A percentile compares a stretch with the other conserved stretches of the same genome.
These are phyloP conservation scores for Andricus quercusramuli DNA, from an alignment of 2,888 invertebrate species.

Conservation along the genomic window DNA sequence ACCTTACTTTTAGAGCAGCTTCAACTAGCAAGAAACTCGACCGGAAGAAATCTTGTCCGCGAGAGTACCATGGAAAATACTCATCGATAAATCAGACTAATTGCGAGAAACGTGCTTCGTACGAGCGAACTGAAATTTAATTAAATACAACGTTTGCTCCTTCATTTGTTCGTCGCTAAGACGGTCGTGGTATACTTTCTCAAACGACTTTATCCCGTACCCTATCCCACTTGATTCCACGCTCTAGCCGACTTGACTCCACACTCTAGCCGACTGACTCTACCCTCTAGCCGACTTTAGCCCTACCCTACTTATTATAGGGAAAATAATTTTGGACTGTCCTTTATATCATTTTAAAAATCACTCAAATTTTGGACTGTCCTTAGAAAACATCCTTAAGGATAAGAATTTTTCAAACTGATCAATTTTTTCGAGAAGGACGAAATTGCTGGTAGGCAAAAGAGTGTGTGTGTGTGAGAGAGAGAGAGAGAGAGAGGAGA, in stretches of 20 bases:
- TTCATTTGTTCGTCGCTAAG: background rate
- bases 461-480: conserved; percentile 30
- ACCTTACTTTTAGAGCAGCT: conserved; percentile 29
- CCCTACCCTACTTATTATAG: too few relatives aligned
- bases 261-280: too few relatives aligned
- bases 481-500: conserved; percentile 44
- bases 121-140: conserved; percentile 18
- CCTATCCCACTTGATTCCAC: too few relatives aligned
- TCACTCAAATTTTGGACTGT: too few relatives aligned
- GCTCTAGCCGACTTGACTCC: too few relatives aligned
- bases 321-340: too few relatives aligned
- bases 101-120: conserved; percentile 9
- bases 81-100: conserved; percentile 33
- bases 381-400: too few relatives aligned
- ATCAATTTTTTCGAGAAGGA: background rate
- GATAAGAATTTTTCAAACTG: too few relatives aligned
- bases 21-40: conserved; percentile 19
- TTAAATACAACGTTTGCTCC: background rate
- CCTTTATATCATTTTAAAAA: too few relatives aligned
- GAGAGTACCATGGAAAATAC: background rate
- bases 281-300: too few relatives aligned
- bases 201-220: too few relatives aligned
- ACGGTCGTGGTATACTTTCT: too few relatives aligned
- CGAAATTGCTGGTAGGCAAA: background rate
- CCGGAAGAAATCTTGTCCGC: conserved; percentile 20